Conservation (phyloP, 2,888 invertebrate species). For the Rhogogaster chlorosoma region DNA sequence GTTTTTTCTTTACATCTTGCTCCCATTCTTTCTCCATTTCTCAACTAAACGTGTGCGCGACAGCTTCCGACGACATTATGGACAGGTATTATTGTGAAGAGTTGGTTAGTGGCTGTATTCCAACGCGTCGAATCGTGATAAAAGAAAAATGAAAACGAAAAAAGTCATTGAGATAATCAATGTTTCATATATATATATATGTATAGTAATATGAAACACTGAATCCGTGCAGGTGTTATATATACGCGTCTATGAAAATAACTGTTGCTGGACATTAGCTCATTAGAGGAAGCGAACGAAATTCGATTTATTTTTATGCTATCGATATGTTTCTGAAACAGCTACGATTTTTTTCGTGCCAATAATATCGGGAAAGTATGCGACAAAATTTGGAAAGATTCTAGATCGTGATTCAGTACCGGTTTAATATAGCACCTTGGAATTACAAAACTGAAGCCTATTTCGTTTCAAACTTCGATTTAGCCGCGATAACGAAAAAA, state of each 20-base stretch:
- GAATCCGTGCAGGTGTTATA: background rate
- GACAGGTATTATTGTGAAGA: constrained; percentile 30
- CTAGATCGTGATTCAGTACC: background rate
- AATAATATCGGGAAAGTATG: background rate
- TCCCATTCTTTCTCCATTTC: background rate
- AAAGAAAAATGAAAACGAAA: background rate
- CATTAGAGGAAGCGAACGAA: background rate
- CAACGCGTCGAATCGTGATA: background rate
- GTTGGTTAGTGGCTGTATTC: constrained; percentile 40
- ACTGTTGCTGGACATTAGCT: background rate
- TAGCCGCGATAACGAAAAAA: background rate
- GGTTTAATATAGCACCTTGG: background rate
- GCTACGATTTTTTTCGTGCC: background rate
- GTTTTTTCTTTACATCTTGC: background rate
- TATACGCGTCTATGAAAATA: background rate
- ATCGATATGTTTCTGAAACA: background rate
- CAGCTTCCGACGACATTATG: constrained; percentile 13
- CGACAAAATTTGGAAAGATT: background rate
- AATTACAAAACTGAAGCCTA: background rate
- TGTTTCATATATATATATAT: no score
- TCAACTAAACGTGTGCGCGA: background rate
- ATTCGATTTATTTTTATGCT: background rate
- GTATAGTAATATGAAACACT: background rate
- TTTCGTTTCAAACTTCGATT: background rate
- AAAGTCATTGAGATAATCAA: background rate